These are phyloP conservation scores for Dipodomys spectabilis DNA, from an alignment of 2,113 vertebrate species.

Conservation along the genomic window DNA sequence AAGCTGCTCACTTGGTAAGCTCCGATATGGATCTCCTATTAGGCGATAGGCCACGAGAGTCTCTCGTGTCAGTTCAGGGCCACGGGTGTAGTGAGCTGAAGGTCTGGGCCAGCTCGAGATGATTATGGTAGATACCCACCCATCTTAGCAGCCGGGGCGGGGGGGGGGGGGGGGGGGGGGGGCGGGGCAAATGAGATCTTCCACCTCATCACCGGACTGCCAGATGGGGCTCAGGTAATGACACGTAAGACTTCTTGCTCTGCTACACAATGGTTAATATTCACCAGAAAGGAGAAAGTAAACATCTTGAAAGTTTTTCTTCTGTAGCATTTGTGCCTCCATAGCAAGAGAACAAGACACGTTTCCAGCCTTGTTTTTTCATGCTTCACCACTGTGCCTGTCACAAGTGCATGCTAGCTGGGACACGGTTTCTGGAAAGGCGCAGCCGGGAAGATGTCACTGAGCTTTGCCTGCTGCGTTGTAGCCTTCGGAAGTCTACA, in stretches of 20 bases:
- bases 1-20: constrained; percentile 64
- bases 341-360: constrained; percentile 41
- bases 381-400: constrained; percentile 59
- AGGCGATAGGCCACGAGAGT: constrained; percentile 70
- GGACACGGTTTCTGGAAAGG: constrained; percentile 46
- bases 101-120: constrained; percentile 44
- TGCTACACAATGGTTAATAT: constrained; percentile 58
- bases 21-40: constrained; percentile 46
- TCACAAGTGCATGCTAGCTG: constrained; percentile 5
- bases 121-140: constrained; percentile 53
- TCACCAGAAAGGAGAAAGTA: constrained; percentile 29
- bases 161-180: no score
- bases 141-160: constrained; percentile 26
- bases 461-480: constrained; percentile 41
- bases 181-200: constrained; percentile 43
- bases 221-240: constrained; percentile 61
- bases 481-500: not conserved
- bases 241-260: constrained; percentile 49
- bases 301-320: constrained; percentile 48
- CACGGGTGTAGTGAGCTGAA: constrained; percentile 62
- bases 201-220: constrained; percentile 49
- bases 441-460: not conserved
- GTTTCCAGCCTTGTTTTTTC: constrained; percentile 24
- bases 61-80: constrained; percentile 71
- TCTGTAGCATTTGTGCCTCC: constrained; percentile 39